phyloP scores from a whole-genome alignment of 2,888 invertebrate genomes.

The Tenthredo amoena region DNA sequence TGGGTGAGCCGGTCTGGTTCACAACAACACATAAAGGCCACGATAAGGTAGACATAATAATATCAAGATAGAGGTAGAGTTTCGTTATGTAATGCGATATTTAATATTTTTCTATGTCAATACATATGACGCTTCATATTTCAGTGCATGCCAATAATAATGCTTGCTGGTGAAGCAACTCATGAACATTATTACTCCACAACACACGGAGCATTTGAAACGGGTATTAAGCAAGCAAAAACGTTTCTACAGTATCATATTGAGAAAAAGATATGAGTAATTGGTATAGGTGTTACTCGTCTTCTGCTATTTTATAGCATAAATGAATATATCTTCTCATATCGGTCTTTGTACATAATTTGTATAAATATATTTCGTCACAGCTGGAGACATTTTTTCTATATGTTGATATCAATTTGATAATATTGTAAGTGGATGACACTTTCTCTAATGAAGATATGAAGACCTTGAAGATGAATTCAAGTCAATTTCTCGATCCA shows the following conservation, averaged over 20 bases:
- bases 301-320: background rate
- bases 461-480: background rate
- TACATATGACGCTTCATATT: slow-evolving; percentile 54
- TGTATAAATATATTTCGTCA: background rate
- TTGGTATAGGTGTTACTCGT: slow-evolving; percentile 31
- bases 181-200: slow-evolving; percentile 83
- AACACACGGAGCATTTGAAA: slow-evolving; percentile 84
- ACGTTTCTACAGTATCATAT: slow-evolving; percentile 71
- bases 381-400: background rate
- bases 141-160: slow-evolving; percentile 78
- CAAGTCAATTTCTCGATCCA: background rate
- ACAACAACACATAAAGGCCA: slow-evolving; percentile 59
- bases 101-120: background rate
- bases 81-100: background rate
- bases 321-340: background rate
- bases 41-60: slow-evolving; percentile 61
- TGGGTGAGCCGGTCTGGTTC: slow-evolving; percentile 78
- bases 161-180: slow-evolving; percentile 85
- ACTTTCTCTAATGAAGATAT: background rate
- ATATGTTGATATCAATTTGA: background rate
- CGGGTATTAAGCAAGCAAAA: slow-evolving; percentile 80
- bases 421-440: background rate
- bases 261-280: slow-evolving; percentile 34
- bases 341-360: background rate
- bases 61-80: background rate